Base-by-base conservation (phyloP, 1,140 invertebrate genomes). In the Drosophila miranda region DNA sequence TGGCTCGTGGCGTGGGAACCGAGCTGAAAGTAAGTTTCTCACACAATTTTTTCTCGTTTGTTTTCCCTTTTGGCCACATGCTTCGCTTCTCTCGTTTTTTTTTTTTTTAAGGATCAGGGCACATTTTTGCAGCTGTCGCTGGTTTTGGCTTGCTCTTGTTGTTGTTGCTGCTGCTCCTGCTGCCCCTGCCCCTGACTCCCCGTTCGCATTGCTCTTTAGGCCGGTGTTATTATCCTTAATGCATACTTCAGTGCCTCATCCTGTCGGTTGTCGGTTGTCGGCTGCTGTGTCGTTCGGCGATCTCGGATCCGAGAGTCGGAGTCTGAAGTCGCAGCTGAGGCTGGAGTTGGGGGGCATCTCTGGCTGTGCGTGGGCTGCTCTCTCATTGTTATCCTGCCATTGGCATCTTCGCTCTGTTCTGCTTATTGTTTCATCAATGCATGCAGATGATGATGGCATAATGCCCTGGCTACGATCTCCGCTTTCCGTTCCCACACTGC, bases 1-100 rank as follows among this genome's bases (percentile, higher is more conserved):
- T 90, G 89, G 89, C 89, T 90, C 89, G 89, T 90, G 89, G 89
- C 89, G 89, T 90, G 89, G 89, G 89, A 90, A 90, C 89, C 79
- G 78, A 87, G 71, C 73, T 87, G 84, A 90, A 89, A 90, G 81
- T 90, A 82, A 90, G 89, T 90, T 90, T 90, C 89, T 90, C 89
- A 90, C 89, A 90, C 83, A 82, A 86, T 80, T 86, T 90, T 90
- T 90, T 90, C 73, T 88, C 87, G 77, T 90, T 89, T 89, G 80
- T 89, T 89, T 89, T 87, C 82, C 78, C 89, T 74, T 89, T 83
- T 75, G 80, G 78, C 80, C 83, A 87, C 89, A 88, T 89, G 89
- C 82, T 90, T 87, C 86, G 75, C 76, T 74, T 34, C 49, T 67
- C 42, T 59, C 58, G 48, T 64, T 64, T 49, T 64, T 58, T 58